Conservation (phyloP, 2,113 vertebrate species). For the Pygoscelis adeliae region DNA sequence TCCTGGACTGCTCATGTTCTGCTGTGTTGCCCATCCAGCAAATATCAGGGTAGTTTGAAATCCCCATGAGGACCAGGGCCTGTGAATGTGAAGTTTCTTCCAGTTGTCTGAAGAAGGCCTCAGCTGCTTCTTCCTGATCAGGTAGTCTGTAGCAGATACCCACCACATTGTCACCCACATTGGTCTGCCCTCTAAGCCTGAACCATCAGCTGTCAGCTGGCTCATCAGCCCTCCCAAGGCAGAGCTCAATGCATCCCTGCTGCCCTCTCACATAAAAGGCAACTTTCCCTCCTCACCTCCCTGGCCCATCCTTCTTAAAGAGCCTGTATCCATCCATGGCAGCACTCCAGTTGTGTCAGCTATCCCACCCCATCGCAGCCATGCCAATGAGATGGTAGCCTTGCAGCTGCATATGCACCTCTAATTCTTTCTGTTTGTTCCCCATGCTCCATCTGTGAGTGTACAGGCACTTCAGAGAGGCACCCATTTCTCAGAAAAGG, state of each 20-base stretch:
- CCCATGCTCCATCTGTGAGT: neutral
- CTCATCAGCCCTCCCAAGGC: neutral
- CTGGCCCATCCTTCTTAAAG: neutral
- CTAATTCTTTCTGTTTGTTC: neutral
- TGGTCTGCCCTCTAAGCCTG: neutral
- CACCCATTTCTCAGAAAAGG: neutral
- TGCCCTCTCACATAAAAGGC: neutral
- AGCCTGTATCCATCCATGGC: neutral
- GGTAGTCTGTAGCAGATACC: neutral
- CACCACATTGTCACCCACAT: neutral
- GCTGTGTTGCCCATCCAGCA: neutral
- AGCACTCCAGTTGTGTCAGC: neutral
- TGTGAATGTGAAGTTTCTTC: neutral
- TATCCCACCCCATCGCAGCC: neutral
- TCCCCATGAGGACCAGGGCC: neutral
- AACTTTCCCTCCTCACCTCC: neutral
- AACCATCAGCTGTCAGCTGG: neutral
- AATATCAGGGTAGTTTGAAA: neutral
- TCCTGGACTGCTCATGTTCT: neutral
- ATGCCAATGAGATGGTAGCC: neutral
- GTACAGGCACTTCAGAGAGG: neutral
- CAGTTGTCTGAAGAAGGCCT: neutral
- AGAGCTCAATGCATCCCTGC: neutral
- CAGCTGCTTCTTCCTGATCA: neutral
- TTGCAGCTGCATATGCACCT: neutral